A percentile compares a stretch with the other conserved stretches of the same genome.
Evolutionary conservation across 2,888 invertebrate species (phyloP).

Genomic region (Limnephilus marmoratus): DNA sequence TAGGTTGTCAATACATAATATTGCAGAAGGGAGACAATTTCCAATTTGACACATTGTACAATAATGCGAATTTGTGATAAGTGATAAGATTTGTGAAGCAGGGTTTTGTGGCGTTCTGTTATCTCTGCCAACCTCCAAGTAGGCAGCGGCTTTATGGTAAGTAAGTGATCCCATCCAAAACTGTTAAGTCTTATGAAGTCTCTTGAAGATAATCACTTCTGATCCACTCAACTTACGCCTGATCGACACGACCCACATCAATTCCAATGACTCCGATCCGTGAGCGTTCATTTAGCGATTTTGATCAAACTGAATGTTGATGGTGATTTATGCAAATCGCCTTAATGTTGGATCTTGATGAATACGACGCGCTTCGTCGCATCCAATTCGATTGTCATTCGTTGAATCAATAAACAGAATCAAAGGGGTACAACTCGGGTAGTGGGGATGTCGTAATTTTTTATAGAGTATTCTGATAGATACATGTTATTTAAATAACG

Average conservation of each 20-base stretch:
- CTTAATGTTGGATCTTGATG: neutral
- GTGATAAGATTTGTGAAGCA: neutral
- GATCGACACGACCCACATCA: conserved; percentile 2
- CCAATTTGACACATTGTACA: neutral
- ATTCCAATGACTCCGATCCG: neutral
- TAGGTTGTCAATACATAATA: neutral
- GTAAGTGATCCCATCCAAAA: neutral
- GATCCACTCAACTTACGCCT: conserved; percentile 2
- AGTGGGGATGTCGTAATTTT: neutral
- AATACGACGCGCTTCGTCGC: neutral
- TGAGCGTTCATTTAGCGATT: conserved; percentile 2
- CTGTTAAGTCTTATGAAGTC: neutral
- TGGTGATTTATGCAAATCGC: neutral
- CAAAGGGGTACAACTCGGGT: neutral
- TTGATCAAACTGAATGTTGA: conserved; percentile 2
- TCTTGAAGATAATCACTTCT: neutral
- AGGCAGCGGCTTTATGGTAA: neutral
- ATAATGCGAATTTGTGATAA: neutral
- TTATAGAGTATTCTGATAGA: neutral
- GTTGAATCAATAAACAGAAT: neutral
- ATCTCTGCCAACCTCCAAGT: neutral
- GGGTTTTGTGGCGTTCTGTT: neutral
- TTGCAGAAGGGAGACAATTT: neutral
- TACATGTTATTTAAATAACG: neutral
- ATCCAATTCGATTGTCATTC: neutral